phyloP scores from a whole-genome alignment of 2,797 vertebrate species.

The Oryzias sinensis region DNA sequence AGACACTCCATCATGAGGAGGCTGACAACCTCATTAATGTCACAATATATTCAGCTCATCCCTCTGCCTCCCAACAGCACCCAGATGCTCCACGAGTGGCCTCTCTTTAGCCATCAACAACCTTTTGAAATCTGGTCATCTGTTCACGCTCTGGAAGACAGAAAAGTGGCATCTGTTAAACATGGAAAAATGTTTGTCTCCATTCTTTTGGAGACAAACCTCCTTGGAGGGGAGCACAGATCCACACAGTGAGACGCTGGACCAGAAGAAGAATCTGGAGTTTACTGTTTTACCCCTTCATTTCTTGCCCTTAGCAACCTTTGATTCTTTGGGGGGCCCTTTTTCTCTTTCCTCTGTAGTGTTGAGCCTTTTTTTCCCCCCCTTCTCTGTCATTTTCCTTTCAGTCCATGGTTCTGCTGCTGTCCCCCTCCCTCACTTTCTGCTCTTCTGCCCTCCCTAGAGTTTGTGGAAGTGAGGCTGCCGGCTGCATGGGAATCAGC shows the following conservation, averaged over 20 bases:
- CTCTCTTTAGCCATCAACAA: constrained; percentile 45
- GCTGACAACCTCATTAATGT: constrained; percentile 81
- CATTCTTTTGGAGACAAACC: constrained; percentile 32
- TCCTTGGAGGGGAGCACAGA: constrained; percentile 33
- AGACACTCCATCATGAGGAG: constrained; percentile 73
- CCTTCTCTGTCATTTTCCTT: constrained; percentile 55
- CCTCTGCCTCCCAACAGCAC: constrained; percentile 56
- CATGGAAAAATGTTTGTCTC: constrained; percentile 60
- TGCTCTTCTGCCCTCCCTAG: constrained; percentile 53
- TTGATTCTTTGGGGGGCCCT: constrained; percentile 77
- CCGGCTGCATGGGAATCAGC: constrained; percentile 74
- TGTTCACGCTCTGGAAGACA: constrained; percentile 26
- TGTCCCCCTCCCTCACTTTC: constrained; percentile 63
- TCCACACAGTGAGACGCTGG: constrained; percentile 59
- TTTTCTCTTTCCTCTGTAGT: constrained; percentile 66
- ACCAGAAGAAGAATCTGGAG: constrained; percentile 53
- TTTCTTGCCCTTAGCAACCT: constrained; percentile 80
- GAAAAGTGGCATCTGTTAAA: constrained; percentile 28
- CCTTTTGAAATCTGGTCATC: constrained; percentile 58
- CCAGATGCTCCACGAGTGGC: constrained; percentile 66
- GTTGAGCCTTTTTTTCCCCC: constrained; percentile 34
- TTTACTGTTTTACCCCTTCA: constrained; percentile 73
- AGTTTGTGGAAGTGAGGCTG: constrained; percentile 67
- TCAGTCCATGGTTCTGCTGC: constrained; percentile 56
- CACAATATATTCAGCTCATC: constrained; percentile 76